Percentiles rank a stretch among this genome's conserved stretches.
phyloP scores from a whole-genome alignment of 2,113 vertebrate species.

The Tenrec ecaudatus region DNA sequence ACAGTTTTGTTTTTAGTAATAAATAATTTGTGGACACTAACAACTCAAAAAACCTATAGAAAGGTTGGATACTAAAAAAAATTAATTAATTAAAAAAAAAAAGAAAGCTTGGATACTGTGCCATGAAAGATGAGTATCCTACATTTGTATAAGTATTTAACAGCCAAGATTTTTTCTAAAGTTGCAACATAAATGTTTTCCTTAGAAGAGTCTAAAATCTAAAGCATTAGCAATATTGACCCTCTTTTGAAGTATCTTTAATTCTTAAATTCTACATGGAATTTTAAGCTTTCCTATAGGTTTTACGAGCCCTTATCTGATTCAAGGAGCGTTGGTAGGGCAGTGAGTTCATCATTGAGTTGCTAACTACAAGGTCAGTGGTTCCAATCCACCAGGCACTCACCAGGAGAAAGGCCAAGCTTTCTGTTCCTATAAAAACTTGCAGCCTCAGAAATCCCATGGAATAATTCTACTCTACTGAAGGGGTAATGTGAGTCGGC shows the following conservation, averaged over 20 bases:
- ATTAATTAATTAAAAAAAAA: too few relatives aligned
- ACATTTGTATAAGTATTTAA: neutral
- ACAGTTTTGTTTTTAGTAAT: neutral
- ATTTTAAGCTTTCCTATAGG: neutral
- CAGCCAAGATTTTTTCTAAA: neutral
- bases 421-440: too few relatives aligned
- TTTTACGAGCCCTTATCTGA: slow-evolving; percentile 17
- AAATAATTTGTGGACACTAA: neutral
- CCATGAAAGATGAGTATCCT: neutral
- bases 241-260: neutral
- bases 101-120: neutral
- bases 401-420: too few relatives aligned
- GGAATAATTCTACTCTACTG: too few relatives aligned
- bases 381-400: too few relatives aligned
- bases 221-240: neutral
- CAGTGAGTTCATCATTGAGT: too few relatives aligned
- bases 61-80: too few relatives aligned
- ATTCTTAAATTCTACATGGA: neutral
- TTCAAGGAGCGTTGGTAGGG: neutral
- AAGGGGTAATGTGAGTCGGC: too few relatives aligned
- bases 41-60: neutral
- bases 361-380: too few relatives aligned
- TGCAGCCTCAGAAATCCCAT: too few relatives aligned
- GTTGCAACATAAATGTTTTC: neutral
- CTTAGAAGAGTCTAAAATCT: neutral